Evolutionary conservation across 2,888 invertebrate genomes (phyloP).

Genomic region (Odontomyia ornata): DNA sequence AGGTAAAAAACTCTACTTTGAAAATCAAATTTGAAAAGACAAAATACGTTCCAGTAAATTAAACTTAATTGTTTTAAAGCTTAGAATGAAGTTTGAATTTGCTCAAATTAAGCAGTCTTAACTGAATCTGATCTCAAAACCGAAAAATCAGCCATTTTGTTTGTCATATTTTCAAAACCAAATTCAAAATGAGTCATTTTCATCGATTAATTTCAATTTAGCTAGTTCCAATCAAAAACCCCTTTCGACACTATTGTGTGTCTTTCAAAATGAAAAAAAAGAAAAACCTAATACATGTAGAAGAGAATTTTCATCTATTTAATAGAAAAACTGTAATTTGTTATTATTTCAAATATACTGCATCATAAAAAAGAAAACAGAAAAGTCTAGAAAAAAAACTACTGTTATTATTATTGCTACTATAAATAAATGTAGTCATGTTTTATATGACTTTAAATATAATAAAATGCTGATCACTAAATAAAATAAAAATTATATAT

Average conservation of each 20-base stretch:
- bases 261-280: background rate
- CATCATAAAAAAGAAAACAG: too few species aligned
- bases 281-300: background rate
- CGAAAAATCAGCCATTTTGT: too few species aligned
- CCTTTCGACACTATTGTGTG: background rate
- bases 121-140: too few species aligned
- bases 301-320: slow-evolving; percentile 14
- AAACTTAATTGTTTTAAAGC: too few species aligned
- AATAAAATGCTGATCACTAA: slow-evolving; percentile 33
- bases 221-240: slow-evolving; percentile 8
- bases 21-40: too few species aligned
- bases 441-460: slow-evolving; percentile 48
- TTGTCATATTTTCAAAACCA: too few species aligned
- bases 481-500: background rate
- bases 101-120: too few species aligned
- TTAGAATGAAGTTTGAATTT: too few species aligned
- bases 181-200: too few species aligned
- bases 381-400: slow-evolving; percentile 11
- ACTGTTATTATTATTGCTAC: slow-evolving; percentile 20
- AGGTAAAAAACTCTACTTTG: too few species aligned
- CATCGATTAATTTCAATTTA: background rate
- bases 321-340: background rate
- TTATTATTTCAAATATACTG: slow-evolving; percentile 37
- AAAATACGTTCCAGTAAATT: too few species aligned
- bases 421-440: slow-evolving; percentile 46